Percentiles rank a stretch among this genome's conserved stretches.
Evolutionary conservation across 2,888 invertebrate species (phyloP).

Genomic region (Antheraea assamensis): DNA sequence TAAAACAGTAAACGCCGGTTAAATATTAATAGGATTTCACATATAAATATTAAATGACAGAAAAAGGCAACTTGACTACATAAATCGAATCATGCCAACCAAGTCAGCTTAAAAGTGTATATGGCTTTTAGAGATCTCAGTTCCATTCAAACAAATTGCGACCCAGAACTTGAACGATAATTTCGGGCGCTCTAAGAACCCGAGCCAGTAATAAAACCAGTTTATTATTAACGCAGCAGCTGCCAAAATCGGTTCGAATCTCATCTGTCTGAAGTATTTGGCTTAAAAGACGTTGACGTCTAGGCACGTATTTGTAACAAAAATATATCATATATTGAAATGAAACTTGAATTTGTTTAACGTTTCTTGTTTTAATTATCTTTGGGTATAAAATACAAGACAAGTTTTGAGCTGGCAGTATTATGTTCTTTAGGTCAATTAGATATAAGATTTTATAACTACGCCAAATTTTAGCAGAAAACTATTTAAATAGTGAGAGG

Average conservation of each 20-base stretch:
- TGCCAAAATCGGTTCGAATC: constrained; percentile 17
- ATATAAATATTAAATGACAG: neutral
- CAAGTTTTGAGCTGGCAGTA: no score
- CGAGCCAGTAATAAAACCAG: constrained; percentile 30
- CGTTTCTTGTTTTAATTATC: no score
- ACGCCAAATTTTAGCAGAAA: neutral
- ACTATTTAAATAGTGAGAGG: neutral
- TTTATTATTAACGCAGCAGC: constrained; percentile 35
- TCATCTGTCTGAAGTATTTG: constrained; percentile 2
- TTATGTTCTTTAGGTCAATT: neutral
- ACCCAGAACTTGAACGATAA: constrained; percentile 7
- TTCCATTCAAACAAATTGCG: neutral
- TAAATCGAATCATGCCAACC: neutral
- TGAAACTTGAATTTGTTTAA: neutral
- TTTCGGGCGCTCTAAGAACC: constrained; percentile 24
- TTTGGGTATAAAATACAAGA: no score
- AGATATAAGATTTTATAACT: neutral
- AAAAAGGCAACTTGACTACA: neutral
- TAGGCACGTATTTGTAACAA: neutral
- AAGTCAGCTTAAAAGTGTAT: neutral
- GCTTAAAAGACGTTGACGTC: no score
- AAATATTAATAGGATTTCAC: neutral
- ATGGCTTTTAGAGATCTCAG: neutral
- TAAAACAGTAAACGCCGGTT: neutral
- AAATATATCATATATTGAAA: neutral